phyloP scores from a whole-genome alignment of 2,888 invertebrate genomes.

The Apamea sordens region DNA sequence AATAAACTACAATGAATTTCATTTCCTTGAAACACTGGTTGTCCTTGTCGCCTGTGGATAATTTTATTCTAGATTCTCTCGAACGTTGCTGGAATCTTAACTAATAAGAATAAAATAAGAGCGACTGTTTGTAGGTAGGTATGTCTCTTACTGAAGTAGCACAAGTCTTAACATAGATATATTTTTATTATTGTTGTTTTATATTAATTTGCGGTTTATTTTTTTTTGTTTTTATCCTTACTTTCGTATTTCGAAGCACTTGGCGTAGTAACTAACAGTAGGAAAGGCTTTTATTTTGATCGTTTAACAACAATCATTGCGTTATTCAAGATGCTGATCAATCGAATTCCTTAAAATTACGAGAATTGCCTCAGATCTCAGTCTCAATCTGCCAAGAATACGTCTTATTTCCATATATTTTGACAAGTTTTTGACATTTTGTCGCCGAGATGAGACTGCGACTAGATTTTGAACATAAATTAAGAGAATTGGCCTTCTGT shows the following conservation, averaged over 20 bases:
- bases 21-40: slow-evolving; percentile 16
- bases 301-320: neutral
- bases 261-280: too few relatives aligned
- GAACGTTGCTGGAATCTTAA: neutral
- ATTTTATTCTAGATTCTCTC: neutral
- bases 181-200: neutral
- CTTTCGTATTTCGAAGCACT: neutral
- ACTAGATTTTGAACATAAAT: too few relatives aligned
- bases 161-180: neutral
- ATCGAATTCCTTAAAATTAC: too few relatives aligned
- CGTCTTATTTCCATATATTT: too few relatives aligned
- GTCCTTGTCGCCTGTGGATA: slow-evolving; percentile 13
- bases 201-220: too few relatives aligned
- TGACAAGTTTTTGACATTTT: too few relatives aligned
- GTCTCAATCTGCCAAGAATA: too few relatives aligned
- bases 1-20: neutral
- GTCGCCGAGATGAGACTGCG: too few relatives aligned
- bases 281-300: neutral
- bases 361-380: too few relatives aligned
- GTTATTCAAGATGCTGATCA: too few relatives aligned
- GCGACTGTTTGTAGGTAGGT: neutral
- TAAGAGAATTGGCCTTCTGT: too few relatives aligned
- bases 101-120: neutral
- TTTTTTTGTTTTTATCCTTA: too few relatives aligned
- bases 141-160: neutral